A percentile compares a stretch with the other conserved stretches of the same genome.
These are phyloP conservation scores for Diachasma alloeum DNA, from an alignment of 1,140 invertebrate species.

Conservation along the genomic window DNA sequence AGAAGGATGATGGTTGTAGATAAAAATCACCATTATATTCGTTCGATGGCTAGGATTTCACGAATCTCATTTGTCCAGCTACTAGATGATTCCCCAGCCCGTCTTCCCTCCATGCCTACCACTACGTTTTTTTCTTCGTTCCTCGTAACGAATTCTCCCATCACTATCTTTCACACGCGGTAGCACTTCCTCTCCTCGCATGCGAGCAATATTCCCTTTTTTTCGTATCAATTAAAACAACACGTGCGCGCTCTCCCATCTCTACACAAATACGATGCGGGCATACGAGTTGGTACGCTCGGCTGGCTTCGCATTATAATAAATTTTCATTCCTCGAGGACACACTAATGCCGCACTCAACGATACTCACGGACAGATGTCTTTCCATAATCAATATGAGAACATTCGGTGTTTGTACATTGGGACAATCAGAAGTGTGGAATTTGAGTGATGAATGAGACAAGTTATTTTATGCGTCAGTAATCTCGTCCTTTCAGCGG, in stretches of 20 bases:
- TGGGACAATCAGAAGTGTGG: no score
- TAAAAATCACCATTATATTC: no score
- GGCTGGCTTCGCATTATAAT: slow-evolving; percentile 32
- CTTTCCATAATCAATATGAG: not conserved
- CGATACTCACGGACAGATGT: slow-evolving; percentile 22
- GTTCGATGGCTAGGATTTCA: no score
- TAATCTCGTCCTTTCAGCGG: not conserved
- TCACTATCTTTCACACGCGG: slow-evolving; percentile 13
- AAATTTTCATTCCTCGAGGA: slow-evolving; percentile 37
- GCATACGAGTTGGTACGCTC: slow-evolving; percentile 14
- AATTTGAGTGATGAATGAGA: no score
- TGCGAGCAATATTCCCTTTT: not conserved
- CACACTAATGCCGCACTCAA: not conserved
- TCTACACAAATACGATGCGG: not conserved
- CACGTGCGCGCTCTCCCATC: slow-evolving; percentile 27
- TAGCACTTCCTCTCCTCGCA: slow-evolving; percentile 11
- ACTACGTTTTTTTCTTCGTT: not conserved
- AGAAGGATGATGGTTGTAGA: no score
- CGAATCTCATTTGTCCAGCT: no score
- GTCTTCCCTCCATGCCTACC: no score
- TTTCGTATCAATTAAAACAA: slow-evolving; percentile 10
- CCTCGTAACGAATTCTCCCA: not conserved
- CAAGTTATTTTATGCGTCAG: not conserved
- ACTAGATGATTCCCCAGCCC: no score
- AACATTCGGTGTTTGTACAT: no score